A percentile compares a stretch with the other conserved stretches of the same genome.
Evolutionary conservation across 2,113 vertebrate species (phyloP).

Genomic region (Rhodinocichla rosea): DNA sequence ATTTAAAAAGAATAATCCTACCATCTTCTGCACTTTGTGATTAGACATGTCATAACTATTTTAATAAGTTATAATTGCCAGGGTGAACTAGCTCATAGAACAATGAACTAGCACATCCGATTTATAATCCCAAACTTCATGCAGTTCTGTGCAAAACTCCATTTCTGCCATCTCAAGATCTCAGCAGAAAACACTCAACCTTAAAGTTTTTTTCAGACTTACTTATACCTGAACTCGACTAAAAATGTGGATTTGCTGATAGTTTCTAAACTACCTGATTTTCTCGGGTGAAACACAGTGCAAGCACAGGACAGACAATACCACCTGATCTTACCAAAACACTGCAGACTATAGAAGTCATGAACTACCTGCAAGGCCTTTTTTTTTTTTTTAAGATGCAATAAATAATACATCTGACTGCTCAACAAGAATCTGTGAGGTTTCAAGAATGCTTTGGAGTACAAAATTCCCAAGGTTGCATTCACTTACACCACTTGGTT

Average conservation of each 20-base stretch:
- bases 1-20: not conserved
- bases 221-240: not conserved
- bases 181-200: conserved; percentile 22
- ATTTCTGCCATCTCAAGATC: conserved; percentile 38
- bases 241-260: not conserved
- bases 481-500: not conserved
- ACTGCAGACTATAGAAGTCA: not conserved
- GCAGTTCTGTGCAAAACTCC: conserved; percentile 22
- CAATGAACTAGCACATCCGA: conserved; percentile 47
- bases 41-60: not conserved
- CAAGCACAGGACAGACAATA: not conserved
- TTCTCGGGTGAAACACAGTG: not conserved
- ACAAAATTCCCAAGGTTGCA: not conserved
- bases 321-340: not conserved
- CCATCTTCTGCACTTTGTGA: not conserved
- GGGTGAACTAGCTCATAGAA: not conserved
- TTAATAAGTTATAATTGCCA: not conserved
- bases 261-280: not conserved
- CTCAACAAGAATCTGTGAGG: not conserved
- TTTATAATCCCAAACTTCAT: not conserved
- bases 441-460: conserved; percentile 2
- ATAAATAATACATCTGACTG: not conserved
- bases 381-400: not conserved
- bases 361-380: not conserved
- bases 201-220: not conserved